A percentile compares a stretch with the other conserved stretches of the same genome.
Evolutionary conservation across 2,113 vertebrate species (phyloP).

Genomic region (Mesocricetus auratus): DNA sequence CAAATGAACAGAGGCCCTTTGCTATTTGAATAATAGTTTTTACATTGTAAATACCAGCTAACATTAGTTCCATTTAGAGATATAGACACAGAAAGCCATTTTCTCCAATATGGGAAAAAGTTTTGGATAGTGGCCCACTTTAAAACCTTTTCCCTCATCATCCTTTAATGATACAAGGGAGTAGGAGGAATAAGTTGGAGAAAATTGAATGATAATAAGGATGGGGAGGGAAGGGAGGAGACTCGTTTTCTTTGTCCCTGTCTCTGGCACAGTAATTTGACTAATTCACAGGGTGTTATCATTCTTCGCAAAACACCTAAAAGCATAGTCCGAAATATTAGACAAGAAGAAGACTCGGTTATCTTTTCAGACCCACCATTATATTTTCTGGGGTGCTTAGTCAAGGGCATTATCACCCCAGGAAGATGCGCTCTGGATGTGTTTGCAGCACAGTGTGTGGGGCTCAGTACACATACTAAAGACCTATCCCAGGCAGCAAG

Average conservation of each 20-base stretch:
- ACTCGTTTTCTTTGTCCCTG: constrained; percentile 57
- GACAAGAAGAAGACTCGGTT: constrained; percentile 35
- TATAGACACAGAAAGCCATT: neutral
- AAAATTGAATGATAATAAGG: constrained; percentile 66
- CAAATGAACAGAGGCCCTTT: neutral
- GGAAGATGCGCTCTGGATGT: constrained; percentile 3
- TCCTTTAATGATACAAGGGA: constrained; percentile 40
- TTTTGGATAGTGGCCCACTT: constrained; percentile 50
- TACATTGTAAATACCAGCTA: neutral
- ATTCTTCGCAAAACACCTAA: constrained; percentile 63
- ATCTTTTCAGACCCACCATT: constrained; percentile 63
- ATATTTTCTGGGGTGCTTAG: constrained; percentile 39
- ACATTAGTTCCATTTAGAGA: constrained; percentile 16
- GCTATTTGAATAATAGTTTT: neutral
- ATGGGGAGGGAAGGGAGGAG: constrained; percentile 38
- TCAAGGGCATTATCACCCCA: constrained; percentile 64
- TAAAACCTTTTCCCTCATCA: constrained; percentile 54
- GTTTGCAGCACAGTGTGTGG: neutral
- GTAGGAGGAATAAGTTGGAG: constrained; percentile 43
- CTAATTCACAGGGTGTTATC: constrained; percentile 60
- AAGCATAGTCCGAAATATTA: constrained; percentile 63
- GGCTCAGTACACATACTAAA: neutral
- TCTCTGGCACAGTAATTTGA: constrained; percentile 59
- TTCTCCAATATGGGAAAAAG: neutral
- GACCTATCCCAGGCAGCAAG: neutral